Base-by-base conservation (phyloP, 2,113 vertebrate species). In the Talpa occidentalis region DNA sequence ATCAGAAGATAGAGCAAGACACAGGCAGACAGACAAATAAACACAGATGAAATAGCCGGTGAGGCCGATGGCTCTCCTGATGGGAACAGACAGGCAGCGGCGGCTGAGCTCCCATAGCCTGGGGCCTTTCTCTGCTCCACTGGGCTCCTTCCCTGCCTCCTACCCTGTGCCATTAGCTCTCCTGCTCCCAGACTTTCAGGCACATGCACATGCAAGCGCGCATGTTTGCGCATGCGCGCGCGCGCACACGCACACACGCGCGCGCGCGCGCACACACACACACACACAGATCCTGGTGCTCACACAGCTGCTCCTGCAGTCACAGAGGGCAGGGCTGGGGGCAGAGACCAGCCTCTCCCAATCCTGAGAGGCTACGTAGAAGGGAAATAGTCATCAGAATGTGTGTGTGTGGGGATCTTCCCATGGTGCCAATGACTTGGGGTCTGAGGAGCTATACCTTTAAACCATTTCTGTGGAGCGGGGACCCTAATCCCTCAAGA, bases 11-110 rank as follows among this genome's bases (percentile, higher is more conserved):
- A 54, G 91, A 96, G 92, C 72, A 56, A 90, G 96, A 90, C 88
- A 90, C 91, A 88, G 90, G 94, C 84, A 93, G 93, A 90, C 93
- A 96, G 88, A 94, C 83, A 64, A 86, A 93, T 81, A 96, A 95
- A 95, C 95, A 93, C 92, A 94, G 95, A 93, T 62, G 77, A 96
- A 84, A 90, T 24, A 78, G 93, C 90, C 56, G 0, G 73, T 5
- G 11, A 83, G 67, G 80, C 76, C 11, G 17, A 89, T 14, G 47
- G 90, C 77, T 72, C 47, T 77, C 82, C 94, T 69, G 94, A 94
- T 88, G 79, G 83, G 80, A 91, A 93, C 66, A 47, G 96, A 95
- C 96, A 88, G 52, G 89, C 7, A 0, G 35, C 6, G 52, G 72
- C 26, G 30, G 42, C 78, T 79, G 40, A 66, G 32, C 62, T 80